Base-by-base conservation (phyloP, 1,140 invertebrate genomes). In the Bicyclus anynana region DNA sequence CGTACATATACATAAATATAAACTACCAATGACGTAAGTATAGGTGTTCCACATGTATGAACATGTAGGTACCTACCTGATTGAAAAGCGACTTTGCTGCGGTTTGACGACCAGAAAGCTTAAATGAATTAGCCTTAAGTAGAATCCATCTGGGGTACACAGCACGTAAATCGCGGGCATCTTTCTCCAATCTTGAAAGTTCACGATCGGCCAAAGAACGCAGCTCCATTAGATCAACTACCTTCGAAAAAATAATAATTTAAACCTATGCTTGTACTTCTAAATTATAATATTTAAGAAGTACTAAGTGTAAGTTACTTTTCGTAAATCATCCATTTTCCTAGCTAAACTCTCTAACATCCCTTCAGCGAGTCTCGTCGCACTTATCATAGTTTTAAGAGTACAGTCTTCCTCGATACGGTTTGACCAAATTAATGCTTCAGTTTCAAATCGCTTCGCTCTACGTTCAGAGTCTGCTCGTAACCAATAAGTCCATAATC, bases 401-500 rank as follows among this genome's bases (percentile, higher is more conserved):
- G 72, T 72, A 17, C 67, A 64, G 40, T 76, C 72, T 29, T 80
- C 75, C 29, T 73, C 56, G 33, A 71, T 63, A 38, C 57, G 47
- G 12, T 38, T 27, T 13, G 62, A 62, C 80, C 80, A 84, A 51
- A 60, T 76, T 33, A 87, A 59, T 9, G 81, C 78, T 66, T 87
- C 80, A 20, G 59, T 53, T 70, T 87, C 83, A 38, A 80, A 87
- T 14, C 65, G 62, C 62, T 77, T 84, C 1, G 77, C 77, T 59
- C 68, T 79, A 26, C 59, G 59, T 26, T 84, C 83, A 26, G 46
- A 62, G 58, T 80, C 68, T 20, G 67, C 62, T 46, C 84, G 65
- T 12, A 87, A 57, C 77, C 83, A 87, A 62, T 86, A 86, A 0
- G 83, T 87, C 84, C 84, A 87, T 16, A 87, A 59, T 18, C 74